Evolutionary conservation across 2,888 invertebrate species (phyloP).

Genomic region (Margaritifera margaritifera): DNA sequence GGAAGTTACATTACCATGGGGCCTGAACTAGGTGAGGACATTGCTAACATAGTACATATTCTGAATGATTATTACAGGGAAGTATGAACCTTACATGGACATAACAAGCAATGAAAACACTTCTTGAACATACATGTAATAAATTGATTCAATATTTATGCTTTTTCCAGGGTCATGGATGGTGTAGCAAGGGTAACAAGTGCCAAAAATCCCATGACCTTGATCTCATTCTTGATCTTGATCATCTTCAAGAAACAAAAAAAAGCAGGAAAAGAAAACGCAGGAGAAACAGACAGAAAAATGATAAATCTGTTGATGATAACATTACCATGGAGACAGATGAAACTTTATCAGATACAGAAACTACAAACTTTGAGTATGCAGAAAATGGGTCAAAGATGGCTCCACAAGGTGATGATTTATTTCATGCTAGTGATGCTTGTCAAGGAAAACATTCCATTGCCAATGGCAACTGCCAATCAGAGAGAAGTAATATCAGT

Average conservation of each 20-base stretch:
- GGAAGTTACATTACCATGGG: too few relatives aligned
- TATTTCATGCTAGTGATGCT: too few relatives aligned
- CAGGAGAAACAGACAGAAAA: slow-evolving; percentile 24
- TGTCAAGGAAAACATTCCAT: neutral
- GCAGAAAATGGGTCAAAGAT: neutral
- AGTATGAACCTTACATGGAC: neutral
- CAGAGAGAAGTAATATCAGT: neutral
- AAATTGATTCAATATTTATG: neutral
- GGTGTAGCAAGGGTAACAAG: slow-evolving; percentile 64
- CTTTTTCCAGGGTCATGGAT: slow-evolving; percentile 69
- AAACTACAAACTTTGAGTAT: neutral
- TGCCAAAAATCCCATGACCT: slow-evolving; percentile 72
- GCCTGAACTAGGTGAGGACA: neutral
- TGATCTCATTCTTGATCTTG: slow-evolving; percentile 69
- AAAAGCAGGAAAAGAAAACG: slow-evolving; percentile 54
- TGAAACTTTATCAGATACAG: slow-evolving; percentile 1
- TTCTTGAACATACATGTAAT: neutral
- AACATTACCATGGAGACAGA: slow-evolving; percentile 9
- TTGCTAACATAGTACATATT: too few relatives aligned
- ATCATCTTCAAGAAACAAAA: slow-evolving; percentile 44
- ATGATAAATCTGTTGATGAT: slow-evolving; percentile 13
- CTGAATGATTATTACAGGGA: too few relatives aligned
- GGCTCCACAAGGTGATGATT: neutral
- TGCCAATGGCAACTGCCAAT: neutral
- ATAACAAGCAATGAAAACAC: neutral